These are phyloP conservation scores for Eilema depressum DNA, from an alignment of 2,888 invertebrate genomes.

Conservation along the genomic window DNA sequence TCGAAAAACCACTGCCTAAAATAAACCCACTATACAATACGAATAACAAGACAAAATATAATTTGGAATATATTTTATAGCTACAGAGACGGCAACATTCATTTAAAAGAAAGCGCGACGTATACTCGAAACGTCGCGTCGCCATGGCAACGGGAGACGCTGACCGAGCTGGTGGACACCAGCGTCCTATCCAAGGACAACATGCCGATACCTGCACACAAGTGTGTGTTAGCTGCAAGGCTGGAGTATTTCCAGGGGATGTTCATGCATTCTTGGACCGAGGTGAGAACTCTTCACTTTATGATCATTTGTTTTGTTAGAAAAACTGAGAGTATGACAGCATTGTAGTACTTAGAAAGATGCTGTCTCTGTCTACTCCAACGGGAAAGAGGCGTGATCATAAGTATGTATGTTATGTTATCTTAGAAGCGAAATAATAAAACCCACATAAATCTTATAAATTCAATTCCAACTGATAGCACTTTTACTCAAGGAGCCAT, in stretches of 20 bases:
- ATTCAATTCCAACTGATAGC: no score
- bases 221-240: constrained; percentile 92
- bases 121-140: constrained; percentile 50
- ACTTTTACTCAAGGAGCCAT: no score
- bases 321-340: no score
- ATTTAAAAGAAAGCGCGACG: constrained; percentile 71
- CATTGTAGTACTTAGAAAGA: no score
- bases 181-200: constrained; percentile 86
- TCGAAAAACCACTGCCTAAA: neutral
- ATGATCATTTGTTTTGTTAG: no score
- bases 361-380: no score
- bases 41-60: neutral
- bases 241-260: constrained; percentile 95
- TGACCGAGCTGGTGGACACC: constrained; percentile 88
- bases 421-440: no score
- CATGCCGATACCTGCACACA: constrained; percentile 89
- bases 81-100: constrained; percentile 74
- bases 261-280: constrained; percentile 93
- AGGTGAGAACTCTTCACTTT: constrained; percentile 79
- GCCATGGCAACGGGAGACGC: constrained; percentile 78
- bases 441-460: no score
- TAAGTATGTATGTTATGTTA: no score
- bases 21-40: no score
- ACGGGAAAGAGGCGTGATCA: no score
- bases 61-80: constrained; percentile 51